Base-by-base conservation (phyloP, 2,797 vertebrate species). In the Fistularia commersonii region DNA sequence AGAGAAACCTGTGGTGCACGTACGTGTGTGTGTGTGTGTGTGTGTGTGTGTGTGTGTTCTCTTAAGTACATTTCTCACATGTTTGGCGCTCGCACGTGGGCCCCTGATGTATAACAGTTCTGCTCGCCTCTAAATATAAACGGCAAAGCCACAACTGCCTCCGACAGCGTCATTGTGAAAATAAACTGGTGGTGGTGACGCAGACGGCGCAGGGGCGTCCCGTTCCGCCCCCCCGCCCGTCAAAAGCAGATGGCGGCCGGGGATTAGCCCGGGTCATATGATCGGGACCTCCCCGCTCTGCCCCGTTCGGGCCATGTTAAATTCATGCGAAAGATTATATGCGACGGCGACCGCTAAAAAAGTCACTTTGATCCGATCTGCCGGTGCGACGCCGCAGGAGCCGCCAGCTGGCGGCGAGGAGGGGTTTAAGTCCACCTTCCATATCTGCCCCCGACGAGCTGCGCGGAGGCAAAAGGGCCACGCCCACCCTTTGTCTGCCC, bases 241-340 rank as follows among this genome's bases (percentile, higher is more conserved):
- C 77, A 57, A 51, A 77, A 75, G 66, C 88, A 89, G 86, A 90
- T 88, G 88, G 88, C 59, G 76, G 76, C 72, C 8, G 33, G 76
- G 81, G 87, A 89, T 90, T 87, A 90, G 76, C 69, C 35, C 1
- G 49, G 63, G 72, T 85, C 81, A 86, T 81, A 72, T 68, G 81
- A 84, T 76, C 77, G 66, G 62, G 66, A 68, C 76, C 77, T 76
- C 80, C 76, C 75, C 79, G 79, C 82, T 64, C 45, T 47, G 71
- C 63, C 71, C 66, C 63, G 49, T 77, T 78, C 69, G 48, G 52
- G 43, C 66, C 70, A 86, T 86, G 84, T 82, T 77, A 77, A 77
- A 86, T 87, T 83, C 69, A 86, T 88, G 83, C 59, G 77, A 83
- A 79, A 87, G 84, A 87, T 88, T 83, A 88, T 81, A 69, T 37